Conservation (phyloP, 2,113 vertebrate species). For the Arvicanthis niloticus region DNA sequence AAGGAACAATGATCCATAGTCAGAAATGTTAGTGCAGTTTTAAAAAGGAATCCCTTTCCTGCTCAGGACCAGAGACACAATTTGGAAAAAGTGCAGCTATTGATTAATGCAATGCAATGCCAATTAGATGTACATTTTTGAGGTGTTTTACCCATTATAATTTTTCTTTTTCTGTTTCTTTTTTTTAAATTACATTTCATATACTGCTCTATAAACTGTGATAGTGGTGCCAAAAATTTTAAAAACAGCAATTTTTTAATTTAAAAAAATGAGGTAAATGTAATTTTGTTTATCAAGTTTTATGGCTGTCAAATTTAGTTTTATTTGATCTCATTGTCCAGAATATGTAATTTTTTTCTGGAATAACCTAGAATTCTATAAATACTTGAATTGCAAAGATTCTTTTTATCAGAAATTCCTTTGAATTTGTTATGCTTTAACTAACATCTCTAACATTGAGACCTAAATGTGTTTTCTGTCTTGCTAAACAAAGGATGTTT, state of each 20-base stretch:
- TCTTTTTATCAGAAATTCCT: neutral
- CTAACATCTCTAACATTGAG: neutral
- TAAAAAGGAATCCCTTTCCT: constrained; percentile 94
- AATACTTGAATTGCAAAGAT: neutral
- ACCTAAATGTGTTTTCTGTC: neutral
- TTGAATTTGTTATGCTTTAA: neutral
- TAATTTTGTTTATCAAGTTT: neutral
- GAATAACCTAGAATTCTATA: neutral
- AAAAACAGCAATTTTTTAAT: neutral
- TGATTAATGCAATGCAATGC: no score
- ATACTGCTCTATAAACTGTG: constrained; percentile 95
- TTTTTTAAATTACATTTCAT: constrained; percentile 91
- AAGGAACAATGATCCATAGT: constrained; percentile 93
- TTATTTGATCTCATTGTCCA: neutral
- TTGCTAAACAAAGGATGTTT: neutral
- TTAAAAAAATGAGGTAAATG: neutral
- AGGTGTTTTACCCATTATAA: neutral
- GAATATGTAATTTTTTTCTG: neutral
- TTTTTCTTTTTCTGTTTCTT: constrained; percentile 87
- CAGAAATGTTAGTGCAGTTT: constrained; percentile 97
- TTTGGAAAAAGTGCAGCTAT: constrained; percentile 83
- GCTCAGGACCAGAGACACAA: constrained; percentile 95
- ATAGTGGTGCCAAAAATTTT: constrained; percentile 92
- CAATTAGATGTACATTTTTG: neutral
- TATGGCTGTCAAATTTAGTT: neutral